These are phyloP conservation scores for Hydractinia symbiolongicarpus DNA, from an alignment of 30 jellyfish, hydroid and myxozoan genomes.

Conservation along the genomic window DNA sequence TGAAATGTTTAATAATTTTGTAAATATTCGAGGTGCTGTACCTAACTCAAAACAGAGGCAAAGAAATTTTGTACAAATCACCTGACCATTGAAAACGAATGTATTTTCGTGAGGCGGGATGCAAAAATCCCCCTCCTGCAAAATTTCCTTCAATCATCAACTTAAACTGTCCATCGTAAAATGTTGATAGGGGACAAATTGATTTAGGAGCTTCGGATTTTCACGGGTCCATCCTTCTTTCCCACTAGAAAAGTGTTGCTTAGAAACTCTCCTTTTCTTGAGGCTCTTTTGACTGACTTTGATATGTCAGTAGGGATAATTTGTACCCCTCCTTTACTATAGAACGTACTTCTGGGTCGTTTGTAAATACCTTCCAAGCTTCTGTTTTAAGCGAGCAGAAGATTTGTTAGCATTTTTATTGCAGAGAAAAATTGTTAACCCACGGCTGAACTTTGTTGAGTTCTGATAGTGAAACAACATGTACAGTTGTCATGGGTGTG, in stretches of 20 bases:
- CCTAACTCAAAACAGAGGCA: neutral
- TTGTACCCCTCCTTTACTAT: too few species aligned
- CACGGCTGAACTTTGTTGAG: constrained; percentile 1
- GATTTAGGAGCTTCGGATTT: neutral
- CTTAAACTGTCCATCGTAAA: neutral
- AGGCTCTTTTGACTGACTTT: neutral
- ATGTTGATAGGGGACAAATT: neutral
- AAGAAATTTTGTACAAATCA: constrained; percentile 15
- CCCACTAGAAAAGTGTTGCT: neutral
- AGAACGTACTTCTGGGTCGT: too few species aligned
- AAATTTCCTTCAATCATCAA: neutral
- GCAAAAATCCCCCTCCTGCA: constrained; percentile 39
- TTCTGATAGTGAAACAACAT: neutral
- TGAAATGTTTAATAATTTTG: neutral
- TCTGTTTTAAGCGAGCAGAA: neutral
- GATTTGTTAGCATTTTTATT: neutral
- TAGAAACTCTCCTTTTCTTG: neutral
- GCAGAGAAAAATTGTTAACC: neutral
- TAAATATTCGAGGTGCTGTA: constrained; percentile 28
- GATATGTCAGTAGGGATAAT: too few species aligned
- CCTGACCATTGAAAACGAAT: constrained; percentile 30
- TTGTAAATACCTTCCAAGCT: too few species aligned
- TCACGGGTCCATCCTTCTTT: neutral
- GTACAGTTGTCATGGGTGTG: neutral
- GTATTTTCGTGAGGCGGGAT: constrained; percentile 9